A percentile compares a stretch with the other conserved stretches of the same genome.
These are phyloP conservation scores for Dasysyrphus tricinctus DNA, from an alignment of 2,888 invertebrate genomes.

Conservation along the genomic window DNA sequence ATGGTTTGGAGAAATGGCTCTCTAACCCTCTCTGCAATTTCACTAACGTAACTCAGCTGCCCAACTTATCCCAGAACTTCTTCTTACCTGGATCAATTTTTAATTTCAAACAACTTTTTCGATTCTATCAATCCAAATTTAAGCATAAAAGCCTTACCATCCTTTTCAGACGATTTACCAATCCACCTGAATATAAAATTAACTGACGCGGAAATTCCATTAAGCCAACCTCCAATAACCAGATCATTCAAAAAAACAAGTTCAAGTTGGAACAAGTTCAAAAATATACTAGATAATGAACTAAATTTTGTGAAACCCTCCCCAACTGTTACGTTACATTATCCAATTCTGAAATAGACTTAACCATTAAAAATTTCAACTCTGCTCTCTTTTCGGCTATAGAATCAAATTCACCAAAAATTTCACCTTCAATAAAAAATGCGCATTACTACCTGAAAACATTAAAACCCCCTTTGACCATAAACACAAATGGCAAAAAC, in stretches of 20 bases:
- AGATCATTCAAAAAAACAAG: slow-evolving; percentile 8
- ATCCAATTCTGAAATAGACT: not conserved
- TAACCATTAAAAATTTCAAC: not conserved
- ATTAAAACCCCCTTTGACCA: not conserved
- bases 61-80: too few species aligned
- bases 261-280: not conserved
- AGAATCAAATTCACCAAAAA: not conserved
- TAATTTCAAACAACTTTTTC: too few species aligned
- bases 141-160: not conserved
- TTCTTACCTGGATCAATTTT: too few species aligned
- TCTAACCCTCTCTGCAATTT: too few species aligned
- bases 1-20: too few species aligned
- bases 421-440: not conserved
- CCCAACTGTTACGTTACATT: too few species aligned
- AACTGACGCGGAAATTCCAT: not conserved
- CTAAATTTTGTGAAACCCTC: not conserved
- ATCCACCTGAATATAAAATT: not conserved
- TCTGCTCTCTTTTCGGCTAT: not conserved
- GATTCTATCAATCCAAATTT: not conserved
- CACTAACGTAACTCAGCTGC: too few species aligned
- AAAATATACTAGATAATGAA: not conserved
- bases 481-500: not conserved
- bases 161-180: not conserved
- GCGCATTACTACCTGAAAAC: not conserved
- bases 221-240: not conserved